phyloP scores from a whole-genome alignment of 2,888 invertebrate species.

The Dorcus parallelipipedus region DNA sequence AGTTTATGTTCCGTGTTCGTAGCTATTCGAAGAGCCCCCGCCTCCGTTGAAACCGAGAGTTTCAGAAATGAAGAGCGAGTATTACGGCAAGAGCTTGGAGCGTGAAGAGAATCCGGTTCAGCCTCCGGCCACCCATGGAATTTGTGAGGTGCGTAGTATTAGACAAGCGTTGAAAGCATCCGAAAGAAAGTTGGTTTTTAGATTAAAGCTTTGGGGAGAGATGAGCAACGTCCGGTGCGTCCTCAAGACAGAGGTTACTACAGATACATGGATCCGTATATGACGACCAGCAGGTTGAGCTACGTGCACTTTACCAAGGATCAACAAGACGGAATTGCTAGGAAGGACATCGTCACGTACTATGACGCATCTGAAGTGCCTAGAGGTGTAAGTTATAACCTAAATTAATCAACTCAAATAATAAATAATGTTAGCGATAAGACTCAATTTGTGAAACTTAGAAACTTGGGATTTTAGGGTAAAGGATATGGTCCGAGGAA shows the following conservation, averaged over 20 bases:
- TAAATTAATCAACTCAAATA: not conserved
- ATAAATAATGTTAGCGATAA: too few relatives aligned
- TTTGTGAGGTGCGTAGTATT: conserved; percentile 32
- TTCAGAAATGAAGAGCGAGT: conserved; percentile 40
- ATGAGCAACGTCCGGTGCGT: conserved; percentile 44
- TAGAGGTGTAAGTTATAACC: conserved; percentile 21
- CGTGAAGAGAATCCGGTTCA: conserved; percentile 22
- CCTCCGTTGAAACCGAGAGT: conserved; percentile 27
- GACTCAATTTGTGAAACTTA: too few relatives aligned
- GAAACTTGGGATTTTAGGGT: conserved; percentile 16
- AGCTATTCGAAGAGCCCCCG: conserved; percentile 38
- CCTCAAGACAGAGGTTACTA: conserved; percentile 41
- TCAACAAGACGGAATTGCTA: conserved; percentile 37
- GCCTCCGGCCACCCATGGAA: conserved; percentile 33
- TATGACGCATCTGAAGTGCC: conserved; percentile 42
- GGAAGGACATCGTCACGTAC: conserved; percentile 45
- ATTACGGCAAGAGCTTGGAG: conserved; percentile 23
- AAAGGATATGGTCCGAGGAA: conserved; percentile 33
- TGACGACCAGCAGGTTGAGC: conserved; percentile 40
- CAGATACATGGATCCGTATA: conserved; percentile 47
- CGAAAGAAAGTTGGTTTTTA: conserved; percentile 17
- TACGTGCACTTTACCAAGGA: conserved; percentile 39
- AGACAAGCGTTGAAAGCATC: not conserved
- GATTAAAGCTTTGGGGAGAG: conserved; percentile 40
- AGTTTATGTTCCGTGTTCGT: conserved; percentile 1